Base-by-base conservation (phyloP, 2,888 invertebrate genomes). In the Pantelozetes paolii region DNA sequence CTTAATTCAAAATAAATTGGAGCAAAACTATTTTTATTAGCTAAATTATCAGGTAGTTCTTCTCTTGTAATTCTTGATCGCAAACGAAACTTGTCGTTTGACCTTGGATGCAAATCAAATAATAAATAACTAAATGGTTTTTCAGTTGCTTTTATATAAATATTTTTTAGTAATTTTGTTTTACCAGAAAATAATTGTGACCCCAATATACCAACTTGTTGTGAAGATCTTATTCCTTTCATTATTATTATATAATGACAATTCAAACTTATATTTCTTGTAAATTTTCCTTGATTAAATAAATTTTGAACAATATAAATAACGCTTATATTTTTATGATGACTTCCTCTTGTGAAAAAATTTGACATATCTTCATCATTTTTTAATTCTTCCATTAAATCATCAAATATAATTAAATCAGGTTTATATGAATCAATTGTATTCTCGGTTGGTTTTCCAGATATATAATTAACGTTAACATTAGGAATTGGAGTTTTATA, bases 341-440 rank as follows among this genome's bases (percentile, higher is more conserved):
- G 76, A 18, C 30, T 54, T 0, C 70, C 74, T 57, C 42, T 72
- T 20, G 76, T 76, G 32, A 76, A 76, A 30, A 76, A 45, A 62
- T 74, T n/a, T 8, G 26, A 26, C 6, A 74, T 23, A 1, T 74
- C 64, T 2, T 50, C 32, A 13, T 50, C 30, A 15, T 20, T n/a
- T 45, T 6, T 18, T 2, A 45, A 6, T 8, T 75, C 73, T 11
- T 30, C 9, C 75, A 75, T 75, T 59, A 72, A 36, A 59, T 75
- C 75, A 40, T 75, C 75, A 9, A 75, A 18, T 15, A 71, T 18
- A 2, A 71, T 30, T 11, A 71, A 3, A 20, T 71, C 18, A 5
- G 71, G 45, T 15, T n/a, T 11, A 20, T 9, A 26, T 2, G 11
- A 8, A 5, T 71, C 45, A 2, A 71, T 2, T 2, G 50, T 54